Conservation (phyloP, 2,888 invertebrate genomes). For the Rhodophaea formosa region DNA sequence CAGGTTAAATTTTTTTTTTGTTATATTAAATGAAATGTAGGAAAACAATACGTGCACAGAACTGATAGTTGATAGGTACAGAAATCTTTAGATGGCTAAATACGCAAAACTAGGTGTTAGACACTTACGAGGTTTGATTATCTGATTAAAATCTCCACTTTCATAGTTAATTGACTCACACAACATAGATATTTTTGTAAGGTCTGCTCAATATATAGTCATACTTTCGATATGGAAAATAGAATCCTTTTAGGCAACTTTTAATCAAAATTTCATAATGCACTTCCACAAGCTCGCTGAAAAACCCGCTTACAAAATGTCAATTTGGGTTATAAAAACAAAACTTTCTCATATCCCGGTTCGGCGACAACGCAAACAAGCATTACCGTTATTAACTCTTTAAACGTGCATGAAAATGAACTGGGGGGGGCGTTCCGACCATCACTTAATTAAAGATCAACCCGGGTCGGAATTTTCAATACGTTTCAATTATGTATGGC, state of each 20-base stretch:
- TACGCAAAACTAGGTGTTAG: too few relatives aligned
- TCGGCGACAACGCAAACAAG: slow-evolving; percentile 6
- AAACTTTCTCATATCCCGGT: slow-evolving; percentile 5
- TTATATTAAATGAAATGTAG: too few relatives aligned
- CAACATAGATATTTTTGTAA: too few relatives aligned
- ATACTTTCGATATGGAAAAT: not conserved
- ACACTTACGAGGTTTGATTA: too few relatives aligned
- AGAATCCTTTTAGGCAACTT: not conserved
- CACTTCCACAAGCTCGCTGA: not conserved
- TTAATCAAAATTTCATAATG: not conserved
- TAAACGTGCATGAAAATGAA: slow-evolving; percentile 22
- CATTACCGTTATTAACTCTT: slow-evolving; percentile 14
- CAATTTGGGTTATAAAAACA: slow-evolving; percentile 7
- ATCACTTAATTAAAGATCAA: slow-evolving; percentile 28
- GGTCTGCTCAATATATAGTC: not conserved
- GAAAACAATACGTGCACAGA: too few relatives aligned
- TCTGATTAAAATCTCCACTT: too few relatives aligned
- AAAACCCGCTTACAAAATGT: slow-evolving; percentile 4
- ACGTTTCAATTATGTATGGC: slow-evolving; percentile 26
- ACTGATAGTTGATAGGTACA: too few relatives aligned
- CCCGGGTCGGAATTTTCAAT: slow-evolving; percentile 25
- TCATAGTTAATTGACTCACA: too few relatives aligned
- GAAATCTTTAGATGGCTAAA: too few relatives aligned
- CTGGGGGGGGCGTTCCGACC: slow-evolving; percentile 22
- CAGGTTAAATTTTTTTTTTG: too few relatives aligned